Evolutionary conservation across 1,140 invertebrate species (phyloP).

Genomic region (Eubasilissa regina): DNA sequence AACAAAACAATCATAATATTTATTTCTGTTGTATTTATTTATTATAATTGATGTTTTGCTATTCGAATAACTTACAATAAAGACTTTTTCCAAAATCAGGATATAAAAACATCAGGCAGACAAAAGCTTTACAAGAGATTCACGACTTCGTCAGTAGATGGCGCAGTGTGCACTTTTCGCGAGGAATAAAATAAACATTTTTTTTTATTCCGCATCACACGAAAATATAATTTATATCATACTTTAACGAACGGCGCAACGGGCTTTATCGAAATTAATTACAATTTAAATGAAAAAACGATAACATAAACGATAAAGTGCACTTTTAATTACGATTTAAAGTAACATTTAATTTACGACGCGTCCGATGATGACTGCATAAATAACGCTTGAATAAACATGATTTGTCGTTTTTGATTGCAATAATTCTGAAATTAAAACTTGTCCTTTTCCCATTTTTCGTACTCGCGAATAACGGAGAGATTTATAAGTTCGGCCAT

Average conservation of each 20-base stretch:
- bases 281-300: no score
- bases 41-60: no score
- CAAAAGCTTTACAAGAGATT: conserved; percentile 34
- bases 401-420: conserved; percentile 30
- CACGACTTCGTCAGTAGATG: conserved; percentile 18
- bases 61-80: no score
- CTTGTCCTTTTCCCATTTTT: conserved; percentile 9
- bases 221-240: no score
- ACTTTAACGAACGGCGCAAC: no score
- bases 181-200: neutral
- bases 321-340: neutral
- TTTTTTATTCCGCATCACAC: neutral
- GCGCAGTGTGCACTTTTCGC: conserved; percentile 10
- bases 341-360: neutral
- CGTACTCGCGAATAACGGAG: neutral
- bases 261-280: no score
- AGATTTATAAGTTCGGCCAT: conserved; percentile 41
- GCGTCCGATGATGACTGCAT: neutral
- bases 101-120: neutral
- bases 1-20: no score
- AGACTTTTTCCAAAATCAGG: neutral
- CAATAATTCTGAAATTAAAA: conserved; percentile 11
- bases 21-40: no score
- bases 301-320: neutral
- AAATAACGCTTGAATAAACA: conserved; percentile 27